Base-by-base conservation (phyloP, 2,888 invertebrate species). In the Dryococelus australis region DNA sequence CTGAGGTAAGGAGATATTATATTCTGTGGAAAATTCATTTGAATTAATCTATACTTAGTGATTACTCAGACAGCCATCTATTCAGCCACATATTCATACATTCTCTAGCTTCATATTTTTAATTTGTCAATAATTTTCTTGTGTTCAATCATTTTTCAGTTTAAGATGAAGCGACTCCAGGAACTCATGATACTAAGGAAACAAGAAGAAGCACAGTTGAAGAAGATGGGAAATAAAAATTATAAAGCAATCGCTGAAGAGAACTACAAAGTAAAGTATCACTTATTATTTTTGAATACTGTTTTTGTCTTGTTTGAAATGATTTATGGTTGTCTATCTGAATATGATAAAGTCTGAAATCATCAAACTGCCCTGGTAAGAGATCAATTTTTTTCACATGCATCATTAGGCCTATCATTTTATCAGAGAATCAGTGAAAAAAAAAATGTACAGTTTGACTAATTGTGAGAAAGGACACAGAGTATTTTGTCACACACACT, bases 231-330 rank as follows among this genome's bases (percentile, higher is more conserved):
- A 24, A 94, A 94, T 79, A 94, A 94, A 88, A 94, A 95, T 90
- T 95, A 95, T 90, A 93, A 93, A 89, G 94, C 95, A 91, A 94
- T 95, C 89, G 97, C 97, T 0, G 96, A 96, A 90, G 93, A 94
- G 87, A 95, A 95, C 89, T 95, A 95, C 91, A 89, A 91, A 89
- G 91, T 91, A 87, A 84, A n/a, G 65, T 65, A 65, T 65, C 16
- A 16, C 6, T n/a, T 65, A n/a, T 65, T 16, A 65, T n/a, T 16
- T 65, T 16, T 65, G 6, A 65, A 24, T 65, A 65, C 6, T 65
- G 47, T 27, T 26, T 28, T 26, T 43, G 26, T 81, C 16, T 24
- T 43, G 1, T 84, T 80, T 12, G 3, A 43, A 13, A n/a, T 28
- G n/a, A 6, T 84, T 84, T 26, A 35, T 16, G 0, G n/a, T 84